Conservation (phyloP, 1,140 invertebrate genomes). For the Platorchestia sp. region DNA sequence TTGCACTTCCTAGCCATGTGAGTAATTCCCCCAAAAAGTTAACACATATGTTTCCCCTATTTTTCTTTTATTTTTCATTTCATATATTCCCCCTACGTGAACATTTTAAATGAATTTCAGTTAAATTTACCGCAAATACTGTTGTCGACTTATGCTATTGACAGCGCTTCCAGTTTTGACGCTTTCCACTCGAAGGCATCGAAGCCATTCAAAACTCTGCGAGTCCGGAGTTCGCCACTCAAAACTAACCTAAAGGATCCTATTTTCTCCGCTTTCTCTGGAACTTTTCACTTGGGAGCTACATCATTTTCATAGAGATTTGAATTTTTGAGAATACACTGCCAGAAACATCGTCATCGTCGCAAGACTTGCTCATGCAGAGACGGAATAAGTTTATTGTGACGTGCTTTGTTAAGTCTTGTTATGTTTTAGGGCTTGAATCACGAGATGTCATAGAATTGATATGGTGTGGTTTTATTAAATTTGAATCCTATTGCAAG, state of each 20-base stretch:
- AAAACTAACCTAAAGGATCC: neutral
- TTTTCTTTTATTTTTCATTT: too few relatives aligned
- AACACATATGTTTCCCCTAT: too few relatives aligned
- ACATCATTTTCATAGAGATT: neutral
- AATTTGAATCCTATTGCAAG: neutral
- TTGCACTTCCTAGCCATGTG: too few relatives aligned
- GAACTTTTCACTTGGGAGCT: neutral
- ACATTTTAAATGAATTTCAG: neutral
- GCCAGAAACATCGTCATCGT: neutral
- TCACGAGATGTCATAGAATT: neutral
- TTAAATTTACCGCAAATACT: neutral
- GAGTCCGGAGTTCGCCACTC: neutral
- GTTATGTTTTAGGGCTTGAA: neutral
- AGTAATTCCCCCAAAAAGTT: too few relatives aligned
- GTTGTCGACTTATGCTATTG: neutral
- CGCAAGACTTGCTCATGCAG: neutral
- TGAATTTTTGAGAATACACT: neutral
- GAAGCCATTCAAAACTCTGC: neutral
- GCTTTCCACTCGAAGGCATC: neutral
- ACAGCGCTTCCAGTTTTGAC: neutral
- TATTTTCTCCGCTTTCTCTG: neutral
- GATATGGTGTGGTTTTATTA: neutral
- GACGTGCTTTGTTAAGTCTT: neutral
- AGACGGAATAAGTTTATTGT: neutral
- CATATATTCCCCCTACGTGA: too few relatives aligned